These are phyloP conservation scores for Metopia argyrocephala DNA, from an alignment of 2,888 invertebrate genomes.

Conservation along the genomic window DNA sequence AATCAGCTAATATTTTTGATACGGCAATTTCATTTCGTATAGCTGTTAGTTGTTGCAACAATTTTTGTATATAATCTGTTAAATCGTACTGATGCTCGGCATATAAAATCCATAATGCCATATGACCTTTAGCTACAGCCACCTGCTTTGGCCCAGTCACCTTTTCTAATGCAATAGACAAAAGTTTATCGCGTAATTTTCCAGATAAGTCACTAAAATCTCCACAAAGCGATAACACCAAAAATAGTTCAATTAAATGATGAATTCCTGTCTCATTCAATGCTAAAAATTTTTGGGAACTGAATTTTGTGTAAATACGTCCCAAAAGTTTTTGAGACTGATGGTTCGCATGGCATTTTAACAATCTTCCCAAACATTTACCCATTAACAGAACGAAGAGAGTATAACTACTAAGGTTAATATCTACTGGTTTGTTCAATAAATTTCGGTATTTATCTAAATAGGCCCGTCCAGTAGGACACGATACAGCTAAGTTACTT, in stretches of 20 bases:
- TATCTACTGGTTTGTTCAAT: slow-evolving; percentile 71
- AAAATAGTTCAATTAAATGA: slow-evolving; percentile 79
- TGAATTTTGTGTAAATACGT: slow-evolving; percentile 81
- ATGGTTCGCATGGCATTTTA: slow-evolving; percentile 60
- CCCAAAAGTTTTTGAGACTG: slow-evolving; percentile 80
- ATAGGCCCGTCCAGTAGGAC: slow-evolving; percentile 73
- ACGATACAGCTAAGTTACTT: slow-evolving; percentile 78
- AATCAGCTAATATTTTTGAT: slow-evolving; percentile 71
- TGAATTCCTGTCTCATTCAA: slow-evolving; percentile 81
- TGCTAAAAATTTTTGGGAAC: slow-evolving; percentile 80
- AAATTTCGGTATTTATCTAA: slow-evolving; percentile 77
- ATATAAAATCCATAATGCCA: slow-evolving; percentile 76
- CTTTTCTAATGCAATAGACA: slow-evolving; percentile 75
- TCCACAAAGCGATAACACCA: slow-evolving; percentile 72
- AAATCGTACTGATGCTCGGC: slow-evolving; percentile 74
- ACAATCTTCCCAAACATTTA: slow-evolving; percentile 71
- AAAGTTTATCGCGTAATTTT: slow-evolving; percentile 76
- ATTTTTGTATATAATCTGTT: slow-evolving; percentile 73
- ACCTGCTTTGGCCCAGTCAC: slow-evolving; percentile 73
- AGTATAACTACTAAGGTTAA: slow-evolving; percentile 79
- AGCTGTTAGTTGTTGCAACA: slow-evolving; percentile 72
- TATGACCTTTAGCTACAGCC: slow-evolving; percentile 76
- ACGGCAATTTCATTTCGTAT: slow-evolving; percentile 73
- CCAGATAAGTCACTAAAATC: slow-evolving; percentile 73
- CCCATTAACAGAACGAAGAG: slow-evolving; percentile 79